Evolutionary conservation across 2,113 vertebrate genomes (phyloP).

Genomic region (Gnathonemus echidnorhynchus): DNA sequence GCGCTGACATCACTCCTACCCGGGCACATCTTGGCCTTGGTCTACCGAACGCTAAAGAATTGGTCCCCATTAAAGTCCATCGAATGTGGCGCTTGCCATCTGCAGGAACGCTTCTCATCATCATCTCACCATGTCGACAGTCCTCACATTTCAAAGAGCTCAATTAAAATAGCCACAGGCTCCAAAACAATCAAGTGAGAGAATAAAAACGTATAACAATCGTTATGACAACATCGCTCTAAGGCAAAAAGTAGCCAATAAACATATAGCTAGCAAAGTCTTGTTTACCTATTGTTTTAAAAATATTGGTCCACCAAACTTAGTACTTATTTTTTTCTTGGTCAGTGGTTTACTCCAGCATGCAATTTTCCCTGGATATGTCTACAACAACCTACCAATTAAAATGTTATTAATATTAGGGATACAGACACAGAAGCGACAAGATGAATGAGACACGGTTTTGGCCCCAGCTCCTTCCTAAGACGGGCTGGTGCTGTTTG

Average conservation of each 20-base stretch:
- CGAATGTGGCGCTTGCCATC: neutral
- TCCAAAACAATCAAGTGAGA: neutral
- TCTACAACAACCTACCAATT: slow-evolving; percentile 5
- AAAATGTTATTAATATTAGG: neutral
- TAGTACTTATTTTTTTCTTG: slow-evolving; percentile 13
- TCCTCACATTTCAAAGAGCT: slow-evolving; percentile 3
- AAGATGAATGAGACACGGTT: slow-evolving; percentile 12
- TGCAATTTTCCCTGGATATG: neutral
- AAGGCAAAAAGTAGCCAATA: neutral
- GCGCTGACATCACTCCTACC: neutral
- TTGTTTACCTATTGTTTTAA: neutral
- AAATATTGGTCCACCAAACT: slow-evolving; percentile 17
- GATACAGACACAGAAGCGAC: slow-evolving; percentile 3
- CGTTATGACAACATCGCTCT: neutral
- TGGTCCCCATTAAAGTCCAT: slow-evolving; percentile 15
- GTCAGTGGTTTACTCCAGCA: neutral
- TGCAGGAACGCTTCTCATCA: neutral
- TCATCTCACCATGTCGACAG: slow-evolving; percentile 10
- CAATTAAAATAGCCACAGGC: neutral
- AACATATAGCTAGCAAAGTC: neutral
- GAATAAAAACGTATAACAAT: neutral
- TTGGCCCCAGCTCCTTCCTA: slow-evolving; percentile 26
- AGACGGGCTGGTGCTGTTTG: slow-evolving; percentile 30
- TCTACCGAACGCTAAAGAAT: neutral
- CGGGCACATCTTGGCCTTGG: slow-evolving; percentile 1